Conservation (phyloP, 2,888 invertebrate genomes). For the Periphyllus acericola region DNA sequence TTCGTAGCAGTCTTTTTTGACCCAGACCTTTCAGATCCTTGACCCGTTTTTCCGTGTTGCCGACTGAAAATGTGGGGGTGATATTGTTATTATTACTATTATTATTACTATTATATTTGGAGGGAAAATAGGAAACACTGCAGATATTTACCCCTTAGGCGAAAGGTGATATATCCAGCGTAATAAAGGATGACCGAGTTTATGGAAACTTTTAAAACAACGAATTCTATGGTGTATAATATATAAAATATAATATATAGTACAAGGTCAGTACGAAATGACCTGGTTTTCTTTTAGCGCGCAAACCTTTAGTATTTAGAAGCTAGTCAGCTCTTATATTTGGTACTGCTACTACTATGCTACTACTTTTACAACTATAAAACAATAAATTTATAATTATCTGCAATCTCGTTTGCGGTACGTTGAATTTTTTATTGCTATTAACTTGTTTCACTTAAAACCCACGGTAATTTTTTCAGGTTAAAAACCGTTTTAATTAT, state of each 20-base stretch:
- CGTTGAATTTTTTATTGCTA: not conserved
- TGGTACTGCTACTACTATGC: not conserved
- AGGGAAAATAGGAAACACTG: conserved; percentile 29
- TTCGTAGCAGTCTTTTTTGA: conserved; percentile 12
- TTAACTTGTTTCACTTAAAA: too few relatives aligned
- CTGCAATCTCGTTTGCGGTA: not conserved
- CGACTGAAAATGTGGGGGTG: not conserved
- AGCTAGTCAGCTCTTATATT: not conserved
- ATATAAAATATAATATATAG: too few relatives aligned
- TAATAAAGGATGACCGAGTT: conserved; percentile 47
- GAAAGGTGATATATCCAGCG: conserved; percentile 44
- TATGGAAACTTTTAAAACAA: conserved; percentile 24
- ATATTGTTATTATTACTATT: too few relatives aligned
- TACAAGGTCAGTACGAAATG: conserved; percentile 40
- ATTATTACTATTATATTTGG: not conserved
- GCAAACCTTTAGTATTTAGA: not conserved
- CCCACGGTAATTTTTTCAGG: too few relatives aligned
- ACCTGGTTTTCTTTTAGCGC: conserved; percentile 36
- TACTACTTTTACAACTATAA: not conserved
- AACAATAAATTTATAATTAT: not conserved
- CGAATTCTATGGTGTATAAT: conserved; percentile 7
- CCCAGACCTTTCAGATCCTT: conserved; percentile 52
- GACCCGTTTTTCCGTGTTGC: conserved; percentile 19
- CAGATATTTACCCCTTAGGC: conserved; percentile 5
- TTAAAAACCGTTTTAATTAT: too few relatives aligned